Percentiles rank a stretch among this genome's conserved stretches.
These are phyloP conservation scores for Podargus strigoides DNA, from an alignment of 2,797 vertebrate species.

Conservation along the genomic window DNA sequence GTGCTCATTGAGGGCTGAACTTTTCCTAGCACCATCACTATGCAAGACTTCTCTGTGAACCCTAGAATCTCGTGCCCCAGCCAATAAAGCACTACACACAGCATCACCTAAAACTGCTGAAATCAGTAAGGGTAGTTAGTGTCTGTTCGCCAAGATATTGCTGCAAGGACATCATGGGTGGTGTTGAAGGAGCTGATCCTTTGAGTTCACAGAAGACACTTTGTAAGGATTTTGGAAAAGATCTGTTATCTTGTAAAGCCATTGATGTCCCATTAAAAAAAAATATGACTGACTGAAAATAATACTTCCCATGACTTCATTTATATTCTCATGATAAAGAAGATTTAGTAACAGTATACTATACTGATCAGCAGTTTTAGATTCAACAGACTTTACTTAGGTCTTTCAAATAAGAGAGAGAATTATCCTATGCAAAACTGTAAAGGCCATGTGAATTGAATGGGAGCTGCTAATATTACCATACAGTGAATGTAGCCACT, in stretches of 20 bases:
- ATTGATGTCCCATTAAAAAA: background rate
- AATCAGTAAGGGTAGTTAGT: background rate
- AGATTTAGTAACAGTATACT: background rate
- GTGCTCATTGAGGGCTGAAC: background rate
- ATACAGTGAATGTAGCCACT: background rate
- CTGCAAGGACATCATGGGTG: background rate
- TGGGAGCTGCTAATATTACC: slow-evolving; percentile 23
- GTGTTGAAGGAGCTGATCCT: background rate
- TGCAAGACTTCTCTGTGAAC: background rate
- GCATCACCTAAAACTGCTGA: background rate
- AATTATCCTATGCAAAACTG: background rate
- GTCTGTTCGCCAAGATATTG: background rate
- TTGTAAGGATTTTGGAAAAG: background rate
- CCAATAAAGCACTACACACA: background rate
- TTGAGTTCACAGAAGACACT: background rate
- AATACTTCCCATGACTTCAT: background rate
- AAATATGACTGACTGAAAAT: background rate
- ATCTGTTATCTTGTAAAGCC: background rate
- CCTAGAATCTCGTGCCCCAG: background rate
- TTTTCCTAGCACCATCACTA: background rate
- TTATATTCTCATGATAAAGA: background rate
- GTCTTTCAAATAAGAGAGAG: background rate
- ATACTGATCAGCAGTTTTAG: background rate
- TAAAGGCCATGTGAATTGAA: slow-evolving; percentile 5
- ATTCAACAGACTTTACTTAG: background rate